phyloP scores from a whole-genome alignment of 2,888 invertebrate genomes.

The Phragmatobia fuliginosa region DNA sequence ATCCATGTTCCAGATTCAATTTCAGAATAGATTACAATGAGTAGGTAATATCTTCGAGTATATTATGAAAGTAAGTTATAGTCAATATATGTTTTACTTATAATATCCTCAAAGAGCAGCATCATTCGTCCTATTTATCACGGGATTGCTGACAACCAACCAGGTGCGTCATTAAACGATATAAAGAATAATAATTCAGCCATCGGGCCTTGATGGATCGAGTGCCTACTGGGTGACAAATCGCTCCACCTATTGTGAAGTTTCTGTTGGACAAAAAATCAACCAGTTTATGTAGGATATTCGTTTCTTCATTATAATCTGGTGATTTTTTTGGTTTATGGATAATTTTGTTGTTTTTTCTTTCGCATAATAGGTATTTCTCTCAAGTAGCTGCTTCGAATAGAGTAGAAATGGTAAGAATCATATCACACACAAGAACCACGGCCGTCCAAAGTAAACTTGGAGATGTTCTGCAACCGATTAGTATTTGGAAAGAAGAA shows the following conservation, averaged over 20 bases:
- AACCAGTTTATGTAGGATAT: conserved; percentile 5
- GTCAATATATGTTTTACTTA: background rate
- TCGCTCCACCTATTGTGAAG: conserved; percentile 41
- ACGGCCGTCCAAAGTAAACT: too few species aligned
- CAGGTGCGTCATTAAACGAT: conserved; percentile 30
- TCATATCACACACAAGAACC: too few species aligned
- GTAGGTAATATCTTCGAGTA: background rate
- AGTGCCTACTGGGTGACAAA: conserved; percentile 42
- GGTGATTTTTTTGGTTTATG: background rate
- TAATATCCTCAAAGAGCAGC: background rate
- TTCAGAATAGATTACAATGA: background rate
- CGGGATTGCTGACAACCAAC: conserved; percentile 15
- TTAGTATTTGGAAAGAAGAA: too few species aligned
- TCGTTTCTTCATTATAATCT: background rate
- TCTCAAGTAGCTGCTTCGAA: too few species aligned
- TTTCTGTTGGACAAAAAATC: conserved; percentile 13
- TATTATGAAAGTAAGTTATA: background rate
- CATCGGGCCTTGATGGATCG: conserved; percentile 42
- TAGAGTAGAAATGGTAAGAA: too few species aligned
- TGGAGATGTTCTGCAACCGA: too few species aligned
- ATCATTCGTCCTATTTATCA: conserved; percentile 21
- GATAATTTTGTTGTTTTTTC: background rate
- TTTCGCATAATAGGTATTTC: too few species aligned
- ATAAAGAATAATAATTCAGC: conserved; percentile 50
- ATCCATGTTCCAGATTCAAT: too few species aligned